A percentile compares a stretch with the other conserved stretches of the same genome.
Evolutionary conservation across 2,888 invertebrate species (phyloP).

Genomic region (Apotomis turbidana): DNA sequence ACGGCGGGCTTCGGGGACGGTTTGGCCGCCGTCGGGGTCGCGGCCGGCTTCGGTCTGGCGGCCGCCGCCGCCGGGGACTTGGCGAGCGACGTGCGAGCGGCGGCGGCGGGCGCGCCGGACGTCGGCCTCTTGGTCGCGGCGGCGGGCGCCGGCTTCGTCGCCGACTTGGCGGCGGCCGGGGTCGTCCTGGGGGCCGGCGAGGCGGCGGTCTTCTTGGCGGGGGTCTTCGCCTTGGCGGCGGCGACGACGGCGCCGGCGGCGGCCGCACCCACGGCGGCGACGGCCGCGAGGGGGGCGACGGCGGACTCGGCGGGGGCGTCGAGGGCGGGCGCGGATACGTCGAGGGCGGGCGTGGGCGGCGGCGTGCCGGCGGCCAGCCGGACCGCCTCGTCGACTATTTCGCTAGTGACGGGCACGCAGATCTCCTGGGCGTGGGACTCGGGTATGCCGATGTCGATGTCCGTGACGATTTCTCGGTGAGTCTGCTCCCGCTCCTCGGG

Average conservation of each 20-base stretch:
- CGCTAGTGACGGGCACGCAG: conserved; percentile 74
- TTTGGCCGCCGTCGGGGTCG: conserved; percentile 53
- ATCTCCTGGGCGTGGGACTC: conserved; percentile 78
- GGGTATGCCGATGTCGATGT: conserved; percentile 71
- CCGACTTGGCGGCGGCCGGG: conserved; percentile 47
- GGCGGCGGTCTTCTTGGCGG: conserved; percentile 48
- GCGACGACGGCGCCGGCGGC: conserved; percentile 58
- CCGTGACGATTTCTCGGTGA: conserved; percentile 67
- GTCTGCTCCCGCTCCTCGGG: conserved; percentile 57
- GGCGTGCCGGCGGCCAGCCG: conserved; percentile 52
- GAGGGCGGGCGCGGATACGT: conserved; percentile 52
- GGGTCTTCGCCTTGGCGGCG: conserved; percentile 52
- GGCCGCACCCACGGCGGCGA: conserved; percentile 50
- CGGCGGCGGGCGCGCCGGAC: conserved; percentile 47
- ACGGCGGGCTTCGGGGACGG: conserved; percentile 53
- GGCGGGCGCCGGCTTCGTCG: conserved; percentile 44
- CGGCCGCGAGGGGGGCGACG: conserved; percentile 49
- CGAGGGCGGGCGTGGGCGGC: conserved; percentile 53
- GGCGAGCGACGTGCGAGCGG: conserved; percentile 45
- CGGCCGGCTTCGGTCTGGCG: conserved; percentile 58
- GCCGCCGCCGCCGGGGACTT: conserved; percentile 53
- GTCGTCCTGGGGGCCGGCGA: conserved; percentile 49
- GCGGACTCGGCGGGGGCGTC: conserved; percentile 51
- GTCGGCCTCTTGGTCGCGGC: conserved; percentile 48
- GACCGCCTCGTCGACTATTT: conserved; percentile 65